Evolutionary conservation across 2,113 vertebrate genomes (phyloP).

Genomic region (Petromus typicus): DNA sequence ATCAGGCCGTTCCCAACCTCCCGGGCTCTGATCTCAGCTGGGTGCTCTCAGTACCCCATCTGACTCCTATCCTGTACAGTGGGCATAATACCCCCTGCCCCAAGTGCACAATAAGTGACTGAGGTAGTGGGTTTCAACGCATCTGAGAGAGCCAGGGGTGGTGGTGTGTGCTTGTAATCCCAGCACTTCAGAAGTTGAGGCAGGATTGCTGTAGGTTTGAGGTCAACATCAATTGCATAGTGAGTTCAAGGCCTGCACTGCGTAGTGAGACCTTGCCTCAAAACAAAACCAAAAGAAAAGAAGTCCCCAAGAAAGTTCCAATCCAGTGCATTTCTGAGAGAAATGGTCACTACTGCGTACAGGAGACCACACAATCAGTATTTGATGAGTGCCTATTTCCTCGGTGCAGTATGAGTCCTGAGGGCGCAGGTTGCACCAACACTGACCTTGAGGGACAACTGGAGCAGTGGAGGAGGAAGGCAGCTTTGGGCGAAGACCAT

Average conservation of each 20-base stretch:
- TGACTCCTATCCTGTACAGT: background rate
- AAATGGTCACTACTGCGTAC: background rate
- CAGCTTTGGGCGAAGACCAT: background rate
- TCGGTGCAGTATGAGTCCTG: background rate
- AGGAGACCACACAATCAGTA: background rate
- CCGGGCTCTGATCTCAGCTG: background rate
- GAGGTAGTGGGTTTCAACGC: background rate
- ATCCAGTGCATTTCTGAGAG: background rate
- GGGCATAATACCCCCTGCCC: background rate
- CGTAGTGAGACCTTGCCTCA: background rate
- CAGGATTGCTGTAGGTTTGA: background rate
- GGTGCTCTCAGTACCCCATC: background rate
- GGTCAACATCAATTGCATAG: background rate
- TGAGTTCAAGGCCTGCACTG: background rate
- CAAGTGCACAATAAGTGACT: background rate
- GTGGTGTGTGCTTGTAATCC: background rate
- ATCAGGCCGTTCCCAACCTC: background rate
- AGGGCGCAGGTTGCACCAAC: background rate
- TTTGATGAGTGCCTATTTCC: background rate
- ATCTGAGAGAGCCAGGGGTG: background rate
- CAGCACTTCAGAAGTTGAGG: background rate
- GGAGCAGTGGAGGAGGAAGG: background rate
- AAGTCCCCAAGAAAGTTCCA: background rate
- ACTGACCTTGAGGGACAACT: background rate
- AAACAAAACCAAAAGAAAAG: background rate